Conservation (phyloP, 2,888 invertebrate species). For the Torymus tubicola region DNA sequence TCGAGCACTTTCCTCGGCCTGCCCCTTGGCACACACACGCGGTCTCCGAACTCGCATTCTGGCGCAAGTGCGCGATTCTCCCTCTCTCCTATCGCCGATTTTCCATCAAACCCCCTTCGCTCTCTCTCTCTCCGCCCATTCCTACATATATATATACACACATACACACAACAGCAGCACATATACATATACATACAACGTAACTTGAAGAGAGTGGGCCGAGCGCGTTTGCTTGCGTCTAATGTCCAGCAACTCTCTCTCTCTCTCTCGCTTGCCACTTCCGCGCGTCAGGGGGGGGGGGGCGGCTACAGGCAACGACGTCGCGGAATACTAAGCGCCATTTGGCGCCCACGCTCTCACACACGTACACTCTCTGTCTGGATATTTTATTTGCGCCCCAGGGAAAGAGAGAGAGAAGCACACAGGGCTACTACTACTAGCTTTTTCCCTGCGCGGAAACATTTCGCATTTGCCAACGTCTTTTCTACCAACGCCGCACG, state of each 20-base stretch:
- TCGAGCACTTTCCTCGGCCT: too few species aligned
- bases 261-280: conserved; percentile 63
- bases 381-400: conserved; percentile 61
- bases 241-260: too few species aligned
- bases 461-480: conserved; percentile 21
- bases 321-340: conserved; percentile 69
- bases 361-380: not conserved
- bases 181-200: too few species aligned
- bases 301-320: conserved; percentile 62
- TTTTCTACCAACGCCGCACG: too few species aligned
- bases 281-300: conserved; percentile 63
- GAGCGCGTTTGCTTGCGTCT: too few species aligned
- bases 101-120: not conserved
- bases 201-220: too few species aligned
- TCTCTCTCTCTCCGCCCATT: too few species aligned
- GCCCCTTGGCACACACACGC: not conserved
- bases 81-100: conserved; percentile 46
- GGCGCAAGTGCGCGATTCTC: not conserved
- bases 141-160: too few species aligned
- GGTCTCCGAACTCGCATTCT: not conserved
- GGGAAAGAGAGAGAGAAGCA: conserved; percentile 30
- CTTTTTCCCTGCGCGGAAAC: not conserved
- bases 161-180: too few species aligned
- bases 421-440: not conserved
- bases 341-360: conserved; percentile 64